A percentile compares a stretch with the other conserved stretches of the same genome.
Evolutionary conservation across 1,140 invertebrate genomes (phyloP).

Genomic region (Drosophila tsacasi): DNA sequence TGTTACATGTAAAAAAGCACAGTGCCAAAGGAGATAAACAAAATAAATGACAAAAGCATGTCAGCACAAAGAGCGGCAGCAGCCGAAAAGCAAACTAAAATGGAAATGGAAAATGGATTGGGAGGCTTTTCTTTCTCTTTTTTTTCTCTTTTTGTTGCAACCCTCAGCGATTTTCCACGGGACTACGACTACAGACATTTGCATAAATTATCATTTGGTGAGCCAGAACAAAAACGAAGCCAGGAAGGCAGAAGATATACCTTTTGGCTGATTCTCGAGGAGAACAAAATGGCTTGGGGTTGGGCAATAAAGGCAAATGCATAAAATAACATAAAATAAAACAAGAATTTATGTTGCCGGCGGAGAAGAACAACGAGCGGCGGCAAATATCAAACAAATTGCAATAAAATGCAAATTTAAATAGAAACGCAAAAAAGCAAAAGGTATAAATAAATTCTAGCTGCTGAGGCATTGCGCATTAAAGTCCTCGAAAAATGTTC

Average conservation of each 20-base stretch:
- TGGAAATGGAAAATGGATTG: slow-evolving; percentile 46
- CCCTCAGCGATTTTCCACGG: slow-evolving; percentile 65
- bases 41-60: slow-evolving; percentile 82
- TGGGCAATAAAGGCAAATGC: slow-evolving; percentile 79
- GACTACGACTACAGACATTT: slow-evolving; percentile 80
- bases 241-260: slow-evolving; percentile 20
- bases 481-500: slow-evolving; percentile 50
- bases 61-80: slow-evolving; percentile 64
- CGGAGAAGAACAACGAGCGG: slow-evolving; percentile 12
- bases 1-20: slow-evolving; percentile 70
- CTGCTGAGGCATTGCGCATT: slow-evolving; percentile 34
- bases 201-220: slow-evolving; percentile 83
- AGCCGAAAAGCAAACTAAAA: slow-evolving; percentile 65
- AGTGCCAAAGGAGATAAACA: slow-evolving; percentile 71
- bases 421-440: slow-evolving; percentile 31
- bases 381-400: slow-evolving; percentile 76
- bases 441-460: slow-evolving; percentile 44
- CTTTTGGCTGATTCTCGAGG: slow-evolving; percentile 20
- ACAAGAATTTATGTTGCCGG: slow-evolving; percentile 72
- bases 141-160: slow-evolving; percentile 46
- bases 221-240: slow-evolving; percentile 48
- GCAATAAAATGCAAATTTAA: slow-evolving; percentile 82
- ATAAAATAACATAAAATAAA: slow-evolving; percentile 83
- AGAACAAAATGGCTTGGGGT: slow-evolving; percentile 37
- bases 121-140: slow-evolving; percentile 24